These are phyloP conservation scores for Aphidoletes aphidimyza DNA, from an alignment of 2,888 invertebrate genomes.

Conservation along the genomic window DNA sequence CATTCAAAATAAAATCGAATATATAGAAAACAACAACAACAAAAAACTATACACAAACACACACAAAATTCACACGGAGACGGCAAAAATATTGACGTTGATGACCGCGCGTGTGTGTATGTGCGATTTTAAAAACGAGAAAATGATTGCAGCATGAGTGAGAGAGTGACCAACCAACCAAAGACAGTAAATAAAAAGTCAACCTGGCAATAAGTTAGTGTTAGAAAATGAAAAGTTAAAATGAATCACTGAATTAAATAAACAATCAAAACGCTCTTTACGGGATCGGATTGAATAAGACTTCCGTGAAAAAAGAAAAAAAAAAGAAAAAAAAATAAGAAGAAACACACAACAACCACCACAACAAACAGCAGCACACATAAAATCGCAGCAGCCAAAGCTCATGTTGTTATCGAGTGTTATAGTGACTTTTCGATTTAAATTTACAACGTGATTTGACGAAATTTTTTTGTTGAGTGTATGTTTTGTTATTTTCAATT, in stretches of 20 bases:
- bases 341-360: neutral
- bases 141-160: conserved; percentile 41
- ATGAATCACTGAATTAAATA: conserved; percentile 21
- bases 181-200: conserved; percentile 52
- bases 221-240: conserved; percentile 22
- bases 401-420: neutral
- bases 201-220: conserved; percentile 8
- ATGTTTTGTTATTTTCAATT: conserved; percentile 32
- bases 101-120: neutral
- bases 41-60: neutral
- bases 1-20: too few relatives aligned
- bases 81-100: neutral
- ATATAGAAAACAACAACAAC: neutral
- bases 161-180: neutral
- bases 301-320: neutral
- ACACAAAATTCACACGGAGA: neutral
- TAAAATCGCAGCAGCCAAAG: neutral
- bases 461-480: neutral
- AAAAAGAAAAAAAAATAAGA: neutral
- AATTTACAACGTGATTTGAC: conserved; percentile 32
- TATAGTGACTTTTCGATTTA: neutral
- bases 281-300: neutral
- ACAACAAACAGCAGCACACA: too few relatives aligned
- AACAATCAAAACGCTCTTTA: neutral
- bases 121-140: conserved; percentile 14